Evolutionary conservation across 2,888 invertebrate species (phyloP).

Genomic region (Bimastos eiseni): DNA sequence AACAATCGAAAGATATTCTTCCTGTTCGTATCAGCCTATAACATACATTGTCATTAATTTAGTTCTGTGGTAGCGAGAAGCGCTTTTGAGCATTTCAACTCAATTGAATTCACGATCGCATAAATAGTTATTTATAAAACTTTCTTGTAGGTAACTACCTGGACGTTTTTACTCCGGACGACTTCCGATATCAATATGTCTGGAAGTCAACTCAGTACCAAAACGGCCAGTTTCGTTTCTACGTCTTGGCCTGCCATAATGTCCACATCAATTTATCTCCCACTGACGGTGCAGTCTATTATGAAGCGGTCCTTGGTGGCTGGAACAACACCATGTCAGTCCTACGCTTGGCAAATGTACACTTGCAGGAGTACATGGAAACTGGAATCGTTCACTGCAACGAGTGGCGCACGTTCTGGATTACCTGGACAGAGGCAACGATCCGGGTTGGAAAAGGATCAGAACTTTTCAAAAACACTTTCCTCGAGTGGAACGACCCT

Average conservation of each 20-base stretch:
- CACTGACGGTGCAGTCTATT: not conserved
- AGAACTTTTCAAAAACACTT: not conserved
- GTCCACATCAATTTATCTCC: constrained; percentile 34
- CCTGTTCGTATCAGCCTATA: too few species aligned
- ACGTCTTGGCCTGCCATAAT: constrained; percentile 31
- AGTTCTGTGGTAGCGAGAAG: too few species aligned
- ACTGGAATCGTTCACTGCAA: constrained; percentile 24
- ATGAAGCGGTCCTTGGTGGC: constrained; percentile 33
- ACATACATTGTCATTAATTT: too few species aligned
- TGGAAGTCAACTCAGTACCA: constrained; percentile 31
- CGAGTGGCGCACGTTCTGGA: constrained; percentile 21
- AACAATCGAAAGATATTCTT: too few species aligned
- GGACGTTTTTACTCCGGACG: constrained; percentile 25
- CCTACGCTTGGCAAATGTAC: not conserved
- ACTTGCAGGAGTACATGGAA: constrained; percentile 18
- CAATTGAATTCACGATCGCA: too few species aligned
- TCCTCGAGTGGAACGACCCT: constrained; percentile 27
- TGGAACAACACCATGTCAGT: constrained; percentile 33
- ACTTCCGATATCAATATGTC: constrained; percentile 34
- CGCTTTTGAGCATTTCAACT: too few species aligned
- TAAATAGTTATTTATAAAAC: too few species aligned
- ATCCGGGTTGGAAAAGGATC: constrained; percentile 32
- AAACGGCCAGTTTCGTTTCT: constrained; percentile 32
- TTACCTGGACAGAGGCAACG: constrained; percentile 20
- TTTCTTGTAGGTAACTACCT: constrained; percentile 33